These are phyloP conservation scores for Orius insidiosus DNA, from an alignment of 1,140 invertebrate genomes.

Conservation along the genomic window DNA sequence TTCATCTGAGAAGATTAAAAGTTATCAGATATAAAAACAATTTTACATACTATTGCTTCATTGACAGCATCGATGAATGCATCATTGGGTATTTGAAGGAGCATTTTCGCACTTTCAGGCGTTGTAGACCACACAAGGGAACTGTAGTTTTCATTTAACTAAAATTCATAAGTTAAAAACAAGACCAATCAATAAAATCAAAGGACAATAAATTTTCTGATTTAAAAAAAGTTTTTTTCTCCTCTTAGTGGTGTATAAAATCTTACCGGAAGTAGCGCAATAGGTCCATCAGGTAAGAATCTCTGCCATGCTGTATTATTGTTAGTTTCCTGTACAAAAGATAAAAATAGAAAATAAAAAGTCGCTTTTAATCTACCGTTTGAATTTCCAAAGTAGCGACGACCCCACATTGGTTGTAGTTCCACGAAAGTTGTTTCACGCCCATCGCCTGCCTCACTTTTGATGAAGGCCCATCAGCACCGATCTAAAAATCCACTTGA, in stretches of 20 bases:
- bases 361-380: too few species aligned
- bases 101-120: conserved; percentile 47
- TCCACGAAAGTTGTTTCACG: conserved; percentile 57
- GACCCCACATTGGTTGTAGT: conserved; percentile 77
- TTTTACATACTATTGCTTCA: conserved; percentile 38
- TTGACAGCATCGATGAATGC: conserved; percentile 84
- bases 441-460: conserved; percentile 62
- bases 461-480: conserved; percentile 85
- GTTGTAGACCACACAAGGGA: conserved; percentile 87
- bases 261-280: conserved; percentile 77
- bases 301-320: conserved; percentile 80
- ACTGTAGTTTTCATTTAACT: conserved; percentile 52
- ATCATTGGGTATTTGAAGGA: conserved; percentile 50
- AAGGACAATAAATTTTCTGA: too few species aligned
- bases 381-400: conserved; percentile 63
- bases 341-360: too few species aligned
- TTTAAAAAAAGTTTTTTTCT: too few species aligned
- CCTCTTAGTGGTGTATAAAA: too few species aligned
- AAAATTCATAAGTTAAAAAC: too few species aligned
- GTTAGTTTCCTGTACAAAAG: conserved; percentile 27
- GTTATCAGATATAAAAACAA: neutral
- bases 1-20: conserved; percentile 41
- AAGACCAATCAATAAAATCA: too few species aligned
- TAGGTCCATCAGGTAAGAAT: conserved; percentile 76
- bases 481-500: conserved; percentile 44